These are phyloP conservation scores for Acanthisitta chloris DNA, from an alignment of 2,113 vertebrate genomes.

Conservation along the genomic window DNA sequence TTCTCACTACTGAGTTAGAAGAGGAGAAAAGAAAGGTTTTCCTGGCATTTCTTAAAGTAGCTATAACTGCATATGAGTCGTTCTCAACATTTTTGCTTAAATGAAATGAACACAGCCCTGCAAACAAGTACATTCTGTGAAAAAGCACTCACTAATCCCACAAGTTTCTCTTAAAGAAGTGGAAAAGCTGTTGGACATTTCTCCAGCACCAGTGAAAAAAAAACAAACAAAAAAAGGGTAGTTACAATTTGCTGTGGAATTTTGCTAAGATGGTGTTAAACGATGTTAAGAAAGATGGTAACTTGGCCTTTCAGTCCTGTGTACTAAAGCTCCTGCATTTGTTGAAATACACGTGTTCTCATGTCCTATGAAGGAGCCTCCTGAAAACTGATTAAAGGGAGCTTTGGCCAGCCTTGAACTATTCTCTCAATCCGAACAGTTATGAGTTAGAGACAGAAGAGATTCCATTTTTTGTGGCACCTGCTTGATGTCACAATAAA, in stretches of 20 bases:
- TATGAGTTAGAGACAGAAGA: neutral
- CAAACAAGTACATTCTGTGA: neutral
- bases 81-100: slow-evolving; percentile 3
- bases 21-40: slow-evolving; percentile 25
- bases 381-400: neutral
- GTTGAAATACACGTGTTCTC: neutral
- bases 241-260: neutral
- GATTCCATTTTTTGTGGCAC: neutral
- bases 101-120: neutral
- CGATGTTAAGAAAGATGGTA: neutral
- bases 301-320: neutral
- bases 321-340: neutral
- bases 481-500: neutral
- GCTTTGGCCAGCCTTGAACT: slow-evolving; percentile 18
- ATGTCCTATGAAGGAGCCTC: neutral
- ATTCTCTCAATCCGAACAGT: neutral
- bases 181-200: neutral
- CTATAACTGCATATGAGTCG: neutral
- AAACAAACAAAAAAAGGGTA: neutral
- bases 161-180: neutral
- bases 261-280: neutral
- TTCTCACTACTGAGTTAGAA: neutral
- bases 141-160: neutral
- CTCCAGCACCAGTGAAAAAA: neutral
- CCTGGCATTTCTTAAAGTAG: neutral